These are phyloP conservation scores for Gallinago solitaria DNA, from an alignment of 2,797 vertebrate species.

Conservation along the genomic window DNA sequence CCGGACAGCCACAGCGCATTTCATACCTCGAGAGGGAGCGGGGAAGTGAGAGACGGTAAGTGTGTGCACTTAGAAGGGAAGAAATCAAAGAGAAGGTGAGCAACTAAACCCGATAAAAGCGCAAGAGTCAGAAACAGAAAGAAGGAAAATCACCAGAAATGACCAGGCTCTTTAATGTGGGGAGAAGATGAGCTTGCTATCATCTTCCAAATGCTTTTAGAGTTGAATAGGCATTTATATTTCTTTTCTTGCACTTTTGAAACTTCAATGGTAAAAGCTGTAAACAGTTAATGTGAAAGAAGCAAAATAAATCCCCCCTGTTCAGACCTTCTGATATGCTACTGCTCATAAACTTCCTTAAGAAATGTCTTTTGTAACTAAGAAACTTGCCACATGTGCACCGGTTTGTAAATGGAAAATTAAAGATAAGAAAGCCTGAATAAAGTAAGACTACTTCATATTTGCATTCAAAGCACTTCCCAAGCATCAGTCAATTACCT, in stretches of 20 bases:
- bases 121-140: not conserved
- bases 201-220: not conserved
- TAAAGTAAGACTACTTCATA: not conserved
- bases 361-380: constrained; percentile 5
- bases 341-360: not conserved
- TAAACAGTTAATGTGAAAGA: not conserved
- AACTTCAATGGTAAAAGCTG: not conserved
- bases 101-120: not conserved
- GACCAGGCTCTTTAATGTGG: not conserved
- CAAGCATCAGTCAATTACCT: constrained; percentile 21
- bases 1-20: not conserved
- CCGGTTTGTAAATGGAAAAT: constrained; percentile 27
- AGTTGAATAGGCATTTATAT: not conserved
- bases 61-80: not conserved
- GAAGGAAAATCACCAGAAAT: not conserved
- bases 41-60: not conserved
- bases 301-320: not conserved
- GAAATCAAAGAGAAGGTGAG: not conserved
- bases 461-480: constrained; percentile 33
- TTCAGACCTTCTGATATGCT: not conserved
- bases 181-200: not conserved
- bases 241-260: not conserved
- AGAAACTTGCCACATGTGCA: not conserved
- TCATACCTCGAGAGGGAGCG: not conserved
- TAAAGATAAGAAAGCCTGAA: constrained; percentile 30